Conservation (phyloP, 2,113 vertebrate genomes). For the Carettochelys insculpta region DNA sequence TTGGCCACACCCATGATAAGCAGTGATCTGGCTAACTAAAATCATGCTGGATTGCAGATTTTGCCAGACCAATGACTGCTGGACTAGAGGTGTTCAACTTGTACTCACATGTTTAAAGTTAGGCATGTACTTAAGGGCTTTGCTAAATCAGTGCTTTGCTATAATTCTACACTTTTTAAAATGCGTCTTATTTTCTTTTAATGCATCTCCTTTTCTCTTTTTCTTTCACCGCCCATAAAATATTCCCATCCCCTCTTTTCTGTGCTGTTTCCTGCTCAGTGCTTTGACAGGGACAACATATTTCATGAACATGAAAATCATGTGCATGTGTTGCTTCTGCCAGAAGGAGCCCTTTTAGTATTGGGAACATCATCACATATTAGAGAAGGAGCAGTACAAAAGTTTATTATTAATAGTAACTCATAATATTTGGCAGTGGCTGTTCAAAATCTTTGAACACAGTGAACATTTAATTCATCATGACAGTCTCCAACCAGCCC, state of each 20-base stretch:
- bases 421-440: not conserved
- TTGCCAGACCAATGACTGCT: too few relatives aligned
- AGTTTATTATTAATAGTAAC: not conserved
- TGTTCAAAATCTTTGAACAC: not conserved
- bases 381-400: not conserved
- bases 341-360: not conserved
- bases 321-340: not conserved
- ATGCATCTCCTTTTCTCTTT: not conserved
- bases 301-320: not conserved
- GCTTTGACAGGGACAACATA: not conserved
- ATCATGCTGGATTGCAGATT: too few relatives aligned
- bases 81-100: too few relatives aligned
- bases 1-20: too few relatives aligned
- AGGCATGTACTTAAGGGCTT: not conserved
- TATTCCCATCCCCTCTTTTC: not conserved
- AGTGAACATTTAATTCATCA: not conserved
- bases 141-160: not conserved
- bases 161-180: accelerated
- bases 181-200: not conserved
- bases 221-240: not conserved
- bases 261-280: accelerated
- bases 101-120: not conserved
- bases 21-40: too few relatives aligned
- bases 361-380: not conserved
- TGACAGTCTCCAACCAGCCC: not conserved